Percentiles rank a stretch among this genome's conserved stretches.
phyloP scores from a whole-genome alignment of 2,113 vertebrate genomes.

The Tinamus guttatus region DNA sequence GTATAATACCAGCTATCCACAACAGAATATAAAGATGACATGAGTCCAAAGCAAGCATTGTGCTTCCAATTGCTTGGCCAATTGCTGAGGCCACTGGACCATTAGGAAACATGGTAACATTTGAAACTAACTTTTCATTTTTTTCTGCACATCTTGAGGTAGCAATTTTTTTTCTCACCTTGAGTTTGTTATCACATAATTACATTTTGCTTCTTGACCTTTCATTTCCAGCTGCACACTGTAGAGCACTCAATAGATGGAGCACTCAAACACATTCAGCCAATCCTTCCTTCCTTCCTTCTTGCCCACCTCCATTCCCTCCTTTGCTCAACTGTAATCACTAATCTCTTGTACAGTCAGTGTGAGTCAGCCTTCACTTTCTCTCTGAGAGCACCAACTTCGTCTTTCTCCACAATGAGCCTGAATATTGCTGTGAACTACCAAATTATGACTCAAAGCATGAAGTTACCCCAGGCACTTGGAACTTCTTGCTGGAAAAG shows the following conservation, averaged over 20 bases:
- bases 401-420: neutral
- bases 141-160: neutral
- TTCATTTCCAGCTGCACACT: constrained; percentile 35
- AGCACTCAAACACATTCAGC: neutral
- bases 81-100: neutral
- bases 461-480: neutral
- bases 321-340: neutral
- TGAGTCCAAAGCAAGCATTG: neutral
- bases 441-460: neutral
- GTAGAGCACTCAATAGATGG: neutral
- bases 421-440: neutral
- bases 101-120: neutral
- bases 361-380: neutral
- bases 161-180: neutral
- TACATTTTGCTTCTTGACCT: neutral
- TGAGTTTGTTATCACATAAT: neutral
- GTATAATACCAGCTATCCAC: neutral
- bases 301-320: neutral
- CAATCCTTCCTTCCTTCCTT: constrained; percentile 36
- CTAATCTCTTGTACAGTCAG: neutral
- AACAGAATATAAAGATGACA: neutral
- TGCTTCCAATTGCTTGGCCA: neutral
- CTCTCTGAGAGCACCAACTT: neutral
- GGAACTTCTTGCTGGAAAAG: neutral
- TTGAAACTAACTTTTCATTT: neutral